Base-by-base conservation (phyloP, 2,113 vertebrate genomes). In the Heterotis niloticus region DNA sequence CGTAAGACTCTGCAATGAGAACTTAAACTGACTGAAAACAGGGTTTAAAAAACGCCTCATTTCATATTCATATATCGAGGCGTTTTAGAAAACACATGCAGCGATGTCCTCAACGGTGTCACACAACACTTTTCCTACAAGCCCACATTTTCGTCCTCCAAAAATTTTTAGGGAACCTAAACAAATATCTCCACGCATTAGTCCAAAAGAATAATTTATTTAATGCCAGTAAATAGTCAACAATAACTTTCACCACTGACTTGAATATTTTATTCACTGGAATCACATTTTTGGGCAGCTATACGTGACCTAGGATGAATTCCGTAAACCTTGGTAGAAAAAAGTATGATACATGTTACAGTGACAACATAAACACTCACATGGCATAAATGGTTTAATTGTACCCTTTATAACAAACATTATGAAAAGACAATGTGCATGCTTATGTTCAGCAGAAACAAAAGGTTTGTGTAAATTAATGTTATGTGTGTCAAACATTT, bases 191-290 rank as follows among this genome's bases (percentile, higher is more conserved):
- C 83, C 79, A 83, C 84, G 86, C 81, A 68, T 79, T 82, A 78
- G 79, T 65, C 54, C 75, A 83, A 84, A 84, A 84, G 29, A 81
- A 85, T 84, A 76, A 81, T 84, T 85, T 85, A 82, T 88, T 86
- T 78, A 80, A 82, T 79, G 87, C 74, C 83, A 83, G 82, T 90
- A 87, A 87, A 87, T 87, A 85, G 79, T 81, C 80, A 81, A 83
- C 80, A 82, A 81, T 83, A 86, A 85, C 80, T 84, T 64, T 84
- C 72, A 54, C 81, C 75, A 62, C 66, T 28, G 73, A 69, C 68
- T 68, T 75, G 78, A 71, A 66, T 78, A 77, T 68, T 75, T 75
- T 67, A 34, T 67, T 77, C 62, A 76, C 73, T 72, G 72, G 62
- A 84, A 87, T 90, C 83, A 89, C 87, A 86, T 90, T 83, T 81